Evolutionary conservation across 1,140 invertebrate species (phyloP).

Genomic region (Belonocnema kinseyi): DNA sequence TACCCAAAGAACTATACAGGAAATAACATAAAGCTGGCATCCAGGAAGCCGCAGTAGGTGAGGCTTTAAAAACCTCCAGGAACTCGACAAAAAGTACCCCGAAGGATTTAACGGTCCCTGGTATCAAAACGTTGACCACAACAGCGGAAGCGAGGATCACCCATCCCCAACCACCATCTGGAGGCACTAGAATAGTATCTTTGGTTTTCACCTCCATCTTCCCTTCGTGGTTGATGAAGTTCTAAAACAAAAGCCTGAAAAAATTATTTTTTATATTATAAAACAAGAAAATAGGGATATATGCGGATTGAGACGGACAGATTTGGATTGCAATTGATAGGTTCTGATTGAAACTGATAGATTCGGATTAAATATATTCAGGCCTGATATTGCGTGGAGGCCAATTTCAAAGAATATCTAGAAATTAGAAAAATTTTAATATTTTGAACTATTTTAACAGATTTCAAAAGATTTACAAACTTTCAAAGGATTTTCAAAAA

Average conservation of each 20-base stretch:
- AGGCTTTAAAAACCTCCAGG: slow-evolving; percentile 83
- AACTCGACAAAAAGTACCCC: slow-evolving; percentile 89
- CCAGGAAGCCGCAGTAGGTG: slow-evolving; percentile 83
- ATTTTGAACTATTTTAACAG: too few relatives aligned
- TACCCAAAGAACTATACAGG: slow-evolving; percentile 88
- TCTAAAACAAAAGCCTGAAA: neutral
- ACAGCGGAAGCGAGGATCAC: slow-evolving; percentile 85
- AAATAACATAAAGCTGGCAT: slow-evolving; percentile 90
- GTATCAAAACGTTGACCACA: slow-evolving; percentile 86
- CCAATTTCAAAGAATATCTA: too few relatives aligned
- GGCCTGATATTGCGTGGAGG: too few relatives aligned
- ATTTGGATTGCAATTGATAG: too few relatives aligned
- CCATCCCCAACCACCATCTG: slow-evolving; percentile 88
- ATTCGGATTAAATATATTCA: too few relatives aligned
- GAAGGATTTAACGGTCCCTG: slow-evolving; percentile 89
- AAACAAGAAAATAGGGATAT: too few relatives aligned
- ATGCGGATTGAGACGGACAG: too few relatives aligned
- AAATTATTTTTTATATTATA: neutral
- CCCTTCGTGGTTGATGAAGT: neutral
- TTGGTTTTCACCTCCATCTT: slow-evolving; percentile 49
- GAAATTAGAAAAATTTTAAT: too few relatives aligned
- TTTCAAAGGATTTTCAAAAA: too few relatives aligned
- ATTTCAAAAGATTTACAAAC: too few relatives aligned
- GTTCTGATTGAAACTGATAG: too few relatives aligned
- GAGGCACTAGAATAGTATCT: slow-evolving; percentile 77